Evolutionary conservation across 2,888 invertebrate species (phyloP).

Genomic region (Acleris laterana): DNA sequence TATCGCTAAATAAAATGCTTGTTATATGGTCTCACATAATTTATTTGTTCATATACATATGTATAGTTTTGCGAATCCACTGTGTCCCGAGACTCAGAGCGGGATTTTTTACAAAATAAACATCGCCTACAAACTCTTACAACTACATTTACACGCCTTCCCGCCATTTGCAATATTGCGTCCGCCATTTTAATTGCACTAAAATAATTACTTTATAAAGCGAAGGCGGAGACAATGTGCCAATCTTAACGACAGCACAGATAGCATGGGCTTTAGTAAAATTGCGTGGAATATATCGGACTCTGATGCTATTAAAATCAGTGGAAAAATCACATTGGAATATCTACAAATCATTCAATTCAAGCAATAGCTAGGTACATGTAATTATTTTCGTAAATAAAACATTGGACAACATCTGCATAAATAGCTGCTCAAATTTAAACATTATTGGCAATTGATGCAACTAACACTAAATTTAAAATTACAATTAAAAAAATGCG

Average conservation of each 20-base stretch:
- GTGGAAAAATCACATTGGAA: not conserved
- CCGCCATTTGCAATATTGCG: constrained; percentile 58
- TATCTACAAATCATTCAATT: not conserved
- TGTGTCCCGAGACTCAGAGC: constrained; percentile 81
- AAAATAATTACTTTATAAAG: constrained; percentile 65
- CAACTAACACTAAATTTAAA: constrained; percentile 24
- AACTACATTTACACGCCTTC: constrained; percentile 69
- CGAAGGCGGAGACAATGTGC: constrained; percentile 52
- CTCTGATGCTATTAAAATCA: not conserved
- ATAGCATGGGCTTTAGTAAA: constrained; percentile 16
- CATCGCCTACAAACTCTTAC: constrained; percentile 74
- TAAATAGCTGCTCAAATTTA: constrained; percentile 16
- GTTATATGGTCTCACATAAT: constrained; percentile 80
- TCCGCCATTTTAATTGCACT: constrained; percentile 73
- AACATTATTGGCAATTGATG: constrained; percentile 24
- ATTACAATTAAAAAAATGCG: constrained; percentile 40
- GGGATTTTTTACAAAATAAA: constrained; percentile 79
- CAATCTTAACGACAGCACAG: constrained; percentile 40
- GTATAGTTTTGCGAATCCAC: constrained; percentile 84
- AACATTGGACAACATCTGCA: constrained; percentile 13
- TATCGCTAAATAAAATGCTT: constrained; percentile 44
- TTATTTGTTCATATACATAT: constrained; percentile 84
- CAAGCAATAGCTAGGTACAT: constrained; percentile 2
- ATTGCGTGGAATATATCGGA: not conserved
- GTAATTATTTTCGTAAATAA: constrained; percentile 14